Evolutionary conservation across 1,140 invertebrate species (phyloP).

Genomic region (Phthorimaea operculella): DNA sequence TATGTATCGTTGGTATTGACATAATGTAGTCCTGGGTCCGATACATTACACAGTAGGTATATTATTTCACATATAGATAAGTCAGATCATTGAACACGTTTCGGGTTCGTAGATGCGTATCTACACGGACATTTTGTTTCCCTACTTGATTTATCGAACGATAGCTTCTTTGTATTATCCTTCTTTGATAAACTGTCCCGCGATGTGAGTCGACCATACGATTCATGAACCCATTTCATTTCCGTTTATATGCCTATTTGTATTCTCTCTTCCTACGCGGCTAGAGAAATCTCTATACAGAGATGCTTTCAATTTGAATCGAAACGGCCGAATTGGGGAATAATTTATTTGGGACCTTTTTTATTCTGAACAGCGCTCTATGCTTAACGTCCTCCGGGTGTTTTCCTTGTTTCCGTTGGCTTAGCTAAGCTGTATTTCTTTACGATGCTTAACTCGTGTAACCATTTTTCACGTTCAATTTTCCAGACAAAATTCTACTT

Average conservation of each 20-base stretch:
- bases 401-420: constrained; percentile 25
- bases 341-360: constrained; percentile 54
- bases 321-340: constrained; percentile 53
- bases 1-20: not conserved
- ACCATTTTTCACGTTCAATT: constrained; percentile 2
- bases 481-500: constrained; percentile 5
- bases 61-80: not conserved
- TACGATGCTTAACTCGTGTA: not conserved
- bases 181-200: constrained; percentile 28
- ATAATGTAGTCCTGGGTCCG: not conserved
- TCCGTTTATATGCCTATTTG: constrained; percentile 60
- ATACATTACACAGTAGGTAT: not conserved
- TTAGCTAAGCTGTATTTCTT: constrained; percentile 9
- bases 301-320: constrained; percentile 61
- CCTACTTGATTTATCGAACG: constrained; percentile 3
- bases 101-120: constrained; percentile 3
- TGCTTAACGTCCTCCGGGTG: constrained; percentile 28
- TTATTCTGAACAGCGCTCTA: constrained; percentile 35
- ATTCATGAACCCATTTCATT: constrained; percentile 57
- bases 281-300: constrained; percentile 54
- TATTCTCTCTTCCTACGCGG: constrained; percentile 52
- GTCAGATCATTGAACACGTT: constrained; percentile 1
- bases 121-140: constrained; percentile 3
- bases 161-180: constrained; percentile 10
- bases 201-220: constrained; percentile 36